Evolutionary conservation across 2,113 vertebrate genomes (phyloP).

Genomic region (Epinephelus moara): DNA sequence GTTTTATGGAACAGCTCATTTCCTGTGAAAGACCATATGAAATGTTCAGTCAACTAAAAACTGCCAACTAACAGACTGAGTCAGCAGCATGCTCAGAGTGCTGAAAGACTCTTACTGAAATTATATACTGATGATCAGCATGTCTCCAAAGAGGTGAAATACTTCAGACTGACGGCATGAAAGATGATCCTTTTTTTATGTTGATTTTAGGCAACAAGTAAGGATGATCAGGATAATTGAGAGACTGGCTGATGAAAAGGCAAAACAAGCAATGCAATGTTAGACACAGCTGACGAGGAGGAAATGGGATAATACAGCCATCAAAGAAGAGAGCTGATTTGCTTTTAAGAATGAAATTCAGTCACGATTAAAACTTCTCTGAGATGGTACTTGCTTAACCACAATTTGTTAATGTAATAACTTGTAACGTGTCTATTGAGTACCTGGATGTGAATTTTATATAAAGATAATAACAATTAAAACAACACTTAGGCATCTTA

Average conservation of each 20-base stretch:
- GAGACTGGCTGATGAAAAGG: too few relatives aligned
- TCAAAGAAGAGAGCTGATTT: not conserved
- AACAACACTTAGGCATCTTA: too few relatives aligned
- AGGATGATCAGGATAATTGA: not conserved
- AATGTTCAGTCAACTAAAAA: conserved; percentile 21
- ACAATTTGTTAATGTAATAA: not conserved
- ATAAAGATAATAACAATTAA: not conserved
- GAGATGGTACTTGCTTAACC: too few relatives aligned
- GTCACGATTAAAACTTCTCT: not conserved
- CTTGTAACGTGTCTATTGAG: not conserved
- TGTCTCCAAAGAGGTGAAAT: not conserved
- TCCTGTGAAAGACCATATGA: not conserved
- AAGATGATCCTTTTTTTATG: not conserved
- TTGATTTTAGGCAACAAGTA: not conserved
- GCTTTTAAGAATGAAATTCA: not conserved
- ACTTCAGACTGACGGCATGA: not conserved
- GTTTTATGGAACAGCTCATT: not conserved
- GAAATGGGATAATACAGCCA: too few relatives aligned
- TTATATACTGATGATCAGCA: not conserved
- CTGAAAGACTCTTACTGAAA: not conserved
- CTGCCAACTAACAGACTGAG: not conserved
- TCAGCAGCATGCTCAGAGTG: not conserved
- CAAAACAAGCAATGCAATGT: too few relatives aligned
- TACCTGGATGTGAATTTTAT: not conserved
- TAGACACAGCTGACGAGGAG: too few relatives aligned